Evolutionary conservation across 2,888 invertebrate genomes (phyloP).

Genomic region (Oscheius myriophilus): DNA sequence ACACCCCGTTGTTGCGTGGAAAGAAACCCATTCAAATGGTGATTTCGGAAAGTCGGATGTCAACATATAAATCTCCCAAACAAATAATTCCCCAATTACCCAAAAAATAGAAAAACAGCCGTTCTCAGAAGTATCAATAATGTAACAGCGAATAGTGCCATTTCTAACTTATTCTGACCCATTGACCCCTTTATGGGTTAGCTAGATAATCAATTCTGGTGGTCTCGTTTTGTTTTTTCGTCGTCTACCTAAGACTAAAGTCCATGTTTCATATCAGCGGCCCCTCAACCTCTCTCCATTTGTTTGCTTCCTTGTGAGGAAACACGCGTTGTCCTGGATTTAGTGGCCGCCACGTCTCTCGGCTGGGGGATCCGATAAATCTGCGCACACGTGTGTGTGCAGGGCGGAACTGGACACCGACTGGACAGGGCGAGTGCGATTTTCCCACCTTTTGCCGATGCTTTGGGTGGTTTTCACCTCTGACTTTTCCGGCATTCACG

Average conservation of each 20-base stretch:
- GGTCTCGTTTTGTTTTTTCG: neutral
- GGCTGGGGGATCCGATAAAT: neutral
- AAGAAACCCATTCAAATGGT: too few species aligned
- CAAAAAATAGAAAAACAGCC: too few species aligned
- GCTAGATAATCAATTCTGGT: too few species aligned
- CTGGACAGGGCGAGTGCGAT: neutral
- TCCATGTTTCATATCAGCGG: neutral
- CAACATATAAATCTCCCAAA: too few species aligned
- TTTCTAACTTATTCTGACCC: too few species aligned
- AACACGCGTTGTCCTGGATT: neutral
- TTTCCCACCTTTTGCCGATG: neutral
- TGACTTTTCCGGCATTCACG: neutral
- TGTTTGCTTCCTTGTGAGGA: neutral
- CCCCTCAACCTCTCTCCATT: neutral
- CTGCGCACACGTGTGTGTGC: neutral
- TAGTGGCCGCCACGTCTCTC: conserved; percentile 1
- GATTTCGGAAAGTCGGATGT: too few species aligned
- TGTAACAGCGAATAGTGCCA: too few species aligned
- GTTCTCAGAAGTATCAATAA: too few species aligned
- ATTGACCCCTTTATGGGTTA: too few species aligned
- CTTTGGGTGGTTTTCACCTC: neutral
- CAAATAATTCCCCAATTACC: too few species aligned
- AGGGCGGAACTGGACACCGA: too few species aligned
- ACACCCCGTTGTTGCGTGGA: too few species aligned
- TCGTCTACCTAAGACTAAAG: neutral